A percentile compares a stretch with the other conserved stretches of the same genome.
Conservation (phyloP, 2,888 invertebrate genomes). For the Diarsia brunnea region DNA sequence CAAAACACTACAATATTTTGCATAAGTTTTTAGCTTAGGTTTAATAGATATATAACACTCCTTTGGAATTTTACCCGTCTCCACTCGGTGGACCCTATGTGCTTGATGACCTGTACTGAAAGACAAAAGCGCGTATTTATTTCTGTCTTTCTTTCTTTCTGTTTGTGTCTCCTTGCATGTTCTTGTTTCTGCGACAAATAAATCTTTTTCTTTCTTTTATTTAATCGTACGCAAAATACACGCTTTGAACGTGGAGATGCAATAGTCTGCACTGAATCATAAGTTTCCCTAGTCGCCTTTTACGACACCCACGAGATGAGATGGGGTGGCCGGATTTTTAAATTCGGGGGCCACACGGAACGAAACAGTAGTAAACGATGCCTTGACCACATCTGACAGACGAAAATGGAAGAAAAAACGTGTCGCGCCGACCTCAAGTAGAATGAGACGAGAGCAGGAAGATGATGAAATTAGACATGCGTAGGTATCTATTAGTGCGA, state of each 20-base stretch:
- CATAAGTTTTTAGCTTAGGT: neutral
- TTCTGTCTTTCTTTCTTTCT: too few relatives aligned
- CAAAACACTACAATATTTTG: conserved; percentile 2
- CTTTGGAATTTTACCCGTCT: neutral
- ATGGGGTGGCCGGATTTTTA: neutral
- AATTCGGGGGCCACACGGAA: neutral
- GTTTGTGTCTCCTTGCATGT: too few relatives aligned
- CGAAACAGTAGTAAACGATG: neutral
- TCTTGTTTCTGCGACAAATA: too few relatives aligned
- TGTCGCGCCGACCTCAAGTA: too few relatives aligned
- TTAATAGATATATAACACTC: neutral
- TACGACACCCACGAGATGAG: too few relatives aligned
- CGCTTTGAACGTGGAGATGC: too few relatives aligned
- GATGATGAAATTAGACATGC: neutral
- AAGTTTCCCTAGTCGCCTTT: too few relatives aligned
- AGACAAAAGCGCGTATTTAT: too few relatives aligned
- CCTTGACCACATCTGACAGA: neutral
- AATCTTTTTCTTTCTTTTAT: too few relatives aligned
- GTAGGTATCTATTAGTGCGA: neutral
- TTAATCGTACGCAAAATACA: too few relatives aligned
- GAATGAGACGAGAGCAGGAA: too few relatives aligned
- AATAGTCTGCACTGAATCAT: neutral
- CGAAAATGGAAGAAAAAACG: neutral
- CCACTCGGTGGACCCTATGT: neutral
- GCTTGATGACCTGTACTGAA: neutral